phyloP scores from a whole-genome alignment of 2,888 invertebrate genomes.

The Andrena bicolor region DNA sequence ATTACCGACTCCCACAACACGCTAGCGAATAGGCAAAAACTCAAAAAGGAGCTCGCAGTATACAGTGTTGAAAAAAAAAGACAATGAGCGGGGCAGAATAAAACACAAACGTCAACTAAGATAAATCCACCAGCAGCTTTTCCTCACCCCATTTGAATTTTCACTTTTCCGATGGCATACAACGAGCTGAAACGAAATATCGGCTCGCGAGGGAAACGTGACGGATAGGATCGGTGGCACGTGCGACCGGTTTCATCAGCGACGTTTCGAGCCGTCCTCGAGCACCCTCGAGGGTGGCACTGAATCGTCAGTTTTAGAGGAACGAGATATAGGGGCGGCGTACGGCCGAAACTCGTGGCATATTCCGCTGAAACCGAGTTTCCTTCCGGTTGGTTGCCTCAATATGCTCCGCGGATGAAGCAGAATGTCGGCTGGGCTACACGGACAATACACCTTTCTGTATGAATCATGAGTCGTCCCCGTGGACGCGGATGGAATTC shows the following conservation, averaged over 20 bases:
- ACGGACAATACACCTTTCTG: constrained; percentile 71
- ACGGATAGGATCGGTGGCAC: constrained; percentile 10
- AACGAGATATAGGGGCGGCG: constrained; percentile 19
- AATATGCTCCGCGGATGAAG: constrained; percentile 69
- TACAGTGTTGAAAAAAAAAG: too few relatives aligned
- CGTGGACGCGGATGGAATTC: constrained; percentile 31
- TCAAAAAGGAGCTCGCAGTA: too few relatives aligned
- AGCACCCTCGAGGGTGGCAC: constrained; percentile 45
- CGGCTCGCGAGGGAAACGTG: constrained; percentile 13
- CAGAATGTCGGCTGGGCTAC: constrained; percentile 48
- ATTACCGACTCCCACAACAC: constrained; percentile 14
- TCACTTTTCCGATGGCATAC: not conserved
- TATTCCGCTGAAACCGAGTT: constrained; percentile 61
- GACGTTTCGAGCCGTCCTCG: constrained; percentile 32
- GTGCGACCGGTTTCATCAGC: constrained; percentile 40
- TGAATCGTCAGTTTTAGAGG: constrained; percentile 59
- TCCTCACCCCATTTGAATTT: not conserved
- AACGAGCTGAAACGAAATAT: constrained; percentile 5
- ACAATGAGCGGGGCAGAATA: too few relatives aligned
- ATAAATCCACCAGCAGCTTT: constrained; percentile 2
- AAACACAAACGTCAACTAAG: too few relatives aligned
- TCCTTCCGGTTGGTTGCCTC: constrained; percentile 64
- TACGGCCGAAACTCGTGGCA: constrained; percentile 62
- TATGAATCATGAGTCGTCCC: constrained; percentile 42
- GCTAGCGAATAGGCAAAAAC: too few relatives aligned